Evolutionary conservation across 2,797 vertebrate genomes (phyloP), one percentile per base, ranked within the genome.

Genomic region (Bradypodion pumilum): DNA sequence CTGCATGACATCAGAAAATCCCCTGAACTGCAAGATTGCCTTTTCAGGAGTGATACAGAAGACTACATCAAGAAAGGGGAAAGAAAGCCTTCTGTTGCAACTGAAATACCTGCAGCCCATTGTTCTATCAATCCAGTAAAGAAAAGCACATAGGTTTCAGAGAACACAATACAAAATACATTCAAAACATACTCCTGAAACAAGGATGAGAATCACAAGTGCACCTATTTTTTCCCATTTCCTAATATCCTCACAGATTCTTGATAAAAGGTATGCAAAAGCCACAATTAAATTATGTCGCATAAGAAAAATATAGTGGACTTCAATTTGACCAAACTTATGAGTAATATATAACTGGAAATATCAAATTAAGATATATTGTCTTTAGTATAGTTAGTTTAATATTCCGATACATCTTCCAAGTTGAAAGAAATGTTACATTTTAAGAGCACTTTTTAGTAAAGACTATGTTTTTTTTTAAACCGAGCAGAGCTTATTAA

Each of bases 401-500:
- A 66, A 75, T 74, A 68, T 72, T 81, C 35, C 78, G 46, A 69
- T 56, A 63, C 37, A 70, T 12, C 0, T 74, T 56, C 77, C 81
- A 80, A 81, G n/a, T 73, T 15, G 85, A 74, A 78, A 81, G 80
- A 83, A n/a, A 25, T 0, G 52, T 49, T 68, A 72, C 49, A 86
- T 85, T 0, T 15, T 4, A 4, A 79, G 85, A 80, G 9, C 2
- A n/a, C n/a, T 19, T 91, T 87, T 83, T 76, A 89, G 85, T 85
- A 92, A 92, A 92, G 70, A 92, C 87, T 60, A 86, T 84, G n/a
- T n/a, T n/a, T 88, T 56, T 56, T 93, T 93, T 91, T 32, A 80
- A 63, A 68, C 15, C 0, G 4, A 37, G 21, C n/a, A 23, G n/a
- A 69, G 63, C 37, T 88, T 90, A 79, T 81, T 92, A 83, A 91